These are phyloP conservation scores for Hypotaenidia okinawae DNA, from an alignment of 2,797 vertebrate species.

Conservation along the genomic window DNA sequence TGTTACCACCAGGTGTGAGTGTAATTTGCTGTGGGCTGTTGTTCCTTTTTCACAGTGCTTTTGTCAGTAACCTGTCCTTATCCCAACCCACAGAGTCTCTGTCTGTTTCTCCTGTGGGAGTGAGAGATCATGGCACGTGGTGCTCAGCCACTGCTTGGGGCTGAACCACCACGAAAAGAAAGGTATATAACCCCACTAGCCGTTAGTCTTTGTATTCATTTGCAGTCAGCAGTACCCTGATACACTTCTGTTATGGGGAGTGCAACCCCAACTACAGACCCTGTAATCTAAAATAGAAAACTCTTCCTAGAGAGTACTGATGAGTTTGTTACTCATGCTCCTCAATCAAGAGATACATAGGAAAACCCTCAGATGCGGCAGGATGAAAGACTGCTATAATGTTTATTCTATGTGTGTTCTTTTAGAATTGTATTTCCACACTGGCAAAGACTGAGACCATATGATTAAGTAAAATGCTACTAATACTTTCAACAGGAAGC, in stretches of 20 bases:
- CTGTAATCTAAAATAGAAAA: background rate
- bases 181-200: background rate
- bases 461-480: background rate
- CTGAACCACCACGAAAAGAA: background rate
- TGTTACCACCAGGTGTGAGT: too few species aligned
- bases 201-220: background rate
- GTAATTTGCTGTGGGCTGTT: too few species aligned
- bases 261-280: background rate
- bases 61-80: too few species aligned
- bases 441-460: background rate
- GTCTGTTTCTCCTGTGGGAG: too few species aligned
- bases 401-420: background rate
- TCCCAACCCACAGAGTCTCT: too few species aligned
- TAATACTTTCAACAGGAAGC: background rate
- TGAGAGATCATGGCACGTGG: too few species aligned
- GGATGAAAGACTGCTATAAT: background rate
- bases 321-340: background rate
- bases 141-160: too few species aligned
- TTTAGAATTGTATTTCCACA: background rate
- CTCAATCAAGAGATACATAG: background rate
- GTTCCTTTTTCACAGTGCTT: too few species aligned
- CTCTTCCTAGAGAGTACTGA: background rate
- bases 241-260: background rate
- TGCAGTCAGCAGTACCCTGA: rapidly evolving
- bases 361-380: background rate